Evolutionary conservation across 2,888 invertebrate species (phyloP).

Genomic region (Allolobophora icterica): DNA sequence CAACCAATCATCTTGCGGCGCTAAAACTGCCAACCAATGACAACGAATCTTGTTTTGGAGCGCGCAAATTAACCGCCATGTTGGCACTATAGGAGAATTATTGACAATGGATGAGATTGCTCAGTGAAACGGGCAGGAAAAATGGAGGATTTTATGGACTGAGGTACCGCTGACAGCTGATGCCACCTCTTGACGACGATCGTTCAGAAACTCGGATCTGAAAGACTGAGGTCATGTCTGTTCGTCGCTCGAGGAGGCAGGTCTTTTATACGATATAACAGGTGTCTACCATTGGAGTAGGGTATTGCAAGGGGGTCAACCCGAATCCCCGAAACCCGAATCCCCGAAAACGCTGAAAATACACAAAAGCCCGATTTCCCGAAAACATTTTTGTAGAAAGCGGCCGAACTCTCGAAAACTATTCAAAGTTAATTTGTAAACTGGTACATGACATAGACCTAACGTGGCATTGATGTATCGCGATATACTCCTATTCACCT

Average conservation of each 20-base stretch:
- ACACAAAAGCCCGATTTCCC: no score
- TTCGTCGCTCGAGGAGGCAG: slow-evolving; percentile 17
- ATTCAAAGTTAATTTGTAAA: no score
- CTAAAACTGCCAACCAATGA: neutral
- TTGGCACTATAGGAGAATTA: neutral
- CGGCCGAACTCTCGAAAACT: no score
- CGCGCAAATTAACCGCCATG: slow-evolving; percentile 8
- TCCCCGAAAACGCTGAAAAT: no score
- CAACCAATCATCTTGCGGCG: neutral
- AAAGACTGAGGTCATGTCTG: neutral
- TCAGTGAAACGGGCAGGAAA: neutral
- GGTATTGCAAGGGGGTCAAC: no score
- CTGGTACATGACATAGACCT: no score
- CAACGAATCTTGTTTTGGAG: slow-evolving; percentile 1
- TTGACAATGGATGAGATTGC: neutral
- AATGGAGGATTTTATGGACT: neutral
- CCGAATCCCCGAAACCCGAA: no score
- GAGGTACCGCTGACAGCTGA: neutral
- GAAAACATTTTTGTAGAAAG: no score
- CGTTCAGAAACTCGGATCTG: neutral
- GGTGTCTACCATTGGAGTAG: neutral
- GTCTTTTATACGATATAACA: neutral
- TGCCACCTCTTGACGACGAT: neutral
- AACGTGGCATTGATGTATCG: no score
- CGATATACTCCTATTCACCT: no score